Percentiles rank a stretch among this genome's conserved stretches.
phyloP scores from a whole-genome alignment of 2,888 invertebrate genomes.

The Ditylenchus weischeri region DNA sequence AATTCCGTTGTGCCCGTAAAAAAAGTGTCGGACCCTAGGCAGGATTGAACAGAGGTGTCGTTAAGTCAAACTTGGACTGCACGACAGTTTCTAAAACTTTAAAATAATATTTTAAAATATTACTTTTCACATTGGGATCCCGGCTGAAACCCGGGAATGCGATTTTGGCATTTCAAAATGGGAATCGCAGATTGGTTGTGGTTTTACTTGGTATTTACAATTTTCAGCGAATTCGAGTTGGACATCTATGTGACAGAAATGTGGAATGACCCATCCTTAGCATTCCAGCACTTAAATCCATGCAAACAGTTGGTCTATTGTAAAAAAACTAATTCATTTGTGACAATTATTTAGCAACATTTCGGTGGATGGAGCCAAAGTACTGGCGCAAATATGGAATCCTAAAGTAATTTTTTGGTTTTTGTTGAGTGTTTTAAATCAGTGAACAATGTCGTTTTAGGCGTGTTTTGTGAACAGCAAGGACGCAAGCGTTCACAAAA shows the following conservation, averaged over 20 bases:
- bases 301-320: conserved; percentile 50
- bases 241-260: conserved; percentile 59
- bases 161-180: too few species aligned
- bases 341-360: conserved; percentile 46
- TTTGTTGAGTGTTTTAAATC: neutral
- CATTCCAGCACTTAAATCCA: conserved; percentile 54
- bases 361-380: conserved; percentile 54
- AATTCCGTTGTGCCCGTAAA: too few species aligned
- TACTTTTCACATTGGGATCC: too few species aligned
- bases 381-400: conserved; percentile 56
- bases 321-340: neutral
- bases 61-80: too few species aligned
- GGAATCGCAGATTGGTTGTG: too few species aligned
- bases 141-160: too few species aligned
- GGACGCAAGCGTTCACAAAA: conserved; percentile 50
- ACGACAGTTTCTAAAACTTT: too few species aligned
- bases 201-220: too few species aligned
- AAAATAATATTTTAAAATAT: too few species aligned
- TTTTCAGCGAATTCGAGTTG: conserved; percentile 55
- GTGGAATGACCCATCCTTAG: conserved; percentile 55
- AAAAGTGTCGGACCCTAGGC: too few species aligned
- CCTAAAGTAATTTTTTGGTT: conserved; percentile 29
- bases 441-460: conserved; percentile 18
- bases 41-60: too few species aligned
- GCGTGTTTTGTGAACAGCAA: conserved; percentile 58